phyloP scores from a whole-genome alignment of 2,797 vertebrate genomes.

The Hippopotamyrus pictus region DNA sequence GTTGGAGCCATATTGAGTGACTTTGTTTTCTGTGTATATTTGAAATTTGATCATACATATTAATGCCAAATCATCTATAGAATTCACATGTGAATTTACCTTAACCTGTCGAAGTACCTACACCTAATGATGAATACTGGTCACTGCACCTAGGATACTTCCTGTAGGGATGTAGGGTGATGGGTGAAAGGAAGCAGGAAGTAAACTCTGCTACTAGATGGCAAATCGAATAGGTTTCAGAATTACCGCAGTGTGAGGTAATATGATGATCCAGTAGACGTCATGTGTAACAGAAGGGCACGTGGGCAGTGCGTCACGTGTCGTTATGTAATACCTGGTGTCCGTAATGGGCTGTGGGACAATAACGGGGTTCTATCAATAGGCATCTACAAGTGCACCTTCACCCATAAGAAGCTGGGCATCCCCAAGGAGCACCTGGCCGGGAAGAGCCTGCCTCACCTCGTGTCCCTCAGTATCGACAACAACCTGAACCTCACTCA shows the following conservation, averaged over 20 bases:
- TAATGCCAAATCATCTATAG: background rate
- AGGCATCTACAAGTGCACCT: constrained; percentile 99
- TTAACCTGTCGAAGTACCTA: background rate
- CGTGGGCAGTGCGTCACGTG: background rate
- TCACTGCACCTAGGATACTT: background rate
- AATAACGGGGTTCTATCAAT: background rate
- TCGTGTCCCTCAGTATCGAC: constrained; percentile 93
- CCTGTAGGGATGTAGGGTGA: background rate
- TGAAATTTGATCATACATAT: background rate
- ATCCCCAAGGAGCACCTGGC: constrained; percentile 97
- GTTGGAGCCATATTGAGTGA: background rate
- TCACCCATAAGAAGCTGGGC: constrained; percentile 94
- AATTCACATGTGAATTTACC: background rate
- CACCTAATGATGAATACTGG: background rate
- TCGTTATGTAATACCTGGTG: background rate
- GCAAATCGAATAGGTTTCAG: background rate
- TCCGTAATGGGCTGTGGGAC: background rate
- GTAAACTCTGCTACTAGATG: background rate
- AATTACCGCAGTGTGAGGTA: background rate
- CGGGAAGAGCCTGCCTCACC: constrained; percentile 85
- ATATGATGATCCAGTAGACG: background rate
- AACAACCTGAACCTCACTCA: constrained; percentile 97
- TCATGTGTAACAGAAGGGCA: background rate
- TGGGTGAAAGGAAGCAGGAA: background rate
- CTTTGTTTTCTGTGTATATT: background rate